phyloP scores from a whole-genome alignment of 2,888 invertebrate genomes.

The Caenorhabditis sp. region DNA sequence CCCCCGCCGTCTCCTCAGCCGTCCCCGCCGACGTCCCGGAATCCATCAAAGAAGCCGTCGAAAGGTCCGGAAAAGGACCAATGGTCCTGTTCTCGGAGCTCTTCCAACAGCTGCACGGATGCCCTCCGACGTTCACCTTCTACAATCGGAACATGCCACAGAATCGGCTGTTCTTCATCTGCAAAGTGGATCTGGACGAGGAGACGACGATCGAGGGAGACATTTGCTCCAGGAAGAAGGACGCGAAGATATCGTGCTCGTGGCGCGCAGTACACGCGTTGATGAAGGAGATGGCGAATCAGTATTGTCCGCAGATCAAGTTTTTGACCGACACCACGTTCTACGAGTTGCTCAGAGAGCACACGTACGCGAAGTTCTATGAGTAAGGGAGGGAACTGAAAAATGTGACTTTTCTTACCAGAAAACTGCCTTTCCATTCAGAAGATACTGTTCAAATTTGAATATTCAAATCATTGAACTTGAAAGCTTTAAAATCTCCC shows the following conservation, averaged over 20 bases:
- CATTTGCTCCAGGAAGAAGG: slow-evolving; percentile 44
- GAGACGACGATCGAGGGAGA: slow-evolving; percentile 17
- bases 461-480: too few relatives aligned
- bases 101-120: slow-evolving; percentile 25
- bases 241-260: slow-evolving; percentile 58
- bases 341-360: slow-evolving; percentile 67
- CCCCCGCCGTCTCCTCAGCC: too few relatives aligned
- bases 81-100: slow-evolving; percentile 66
- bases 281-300: slow-evolving; percentile 14
- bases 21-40: slow-evolving; percentile 8
- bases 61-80: slow-evolving; percentile 59
- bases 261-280: slow-evolving; percentile 29
- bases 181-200: slow-evolving; percentile 27
- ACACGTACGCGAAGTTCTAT: slow-evolving; percentile 69
- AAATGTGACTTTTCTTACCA: too few relatives aligned
- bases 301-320: slow-evolving; percentile 17
- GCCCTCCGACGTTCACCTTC: slow-evolving; percentile 4
- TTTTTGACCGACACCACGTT: slow-evolving; percentile 57
- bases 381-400: slow-evolving; percentile 57
- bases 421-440: too few relatives aligned
- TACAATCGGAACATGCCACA: slow-evolving; percentile 30
- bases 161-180: slow-evolving; percentile 26
- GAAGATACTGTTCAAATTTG: too few relatives aligned
- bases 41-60: slow-evolving; percentile 48
- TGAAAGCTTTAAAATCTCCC: too few relatives aligned